These are phyloP conservation scores for Agelastica alni DNA, from an alignment of 2,888 invertebrate species.

Conservation along the genomic window DNA sequence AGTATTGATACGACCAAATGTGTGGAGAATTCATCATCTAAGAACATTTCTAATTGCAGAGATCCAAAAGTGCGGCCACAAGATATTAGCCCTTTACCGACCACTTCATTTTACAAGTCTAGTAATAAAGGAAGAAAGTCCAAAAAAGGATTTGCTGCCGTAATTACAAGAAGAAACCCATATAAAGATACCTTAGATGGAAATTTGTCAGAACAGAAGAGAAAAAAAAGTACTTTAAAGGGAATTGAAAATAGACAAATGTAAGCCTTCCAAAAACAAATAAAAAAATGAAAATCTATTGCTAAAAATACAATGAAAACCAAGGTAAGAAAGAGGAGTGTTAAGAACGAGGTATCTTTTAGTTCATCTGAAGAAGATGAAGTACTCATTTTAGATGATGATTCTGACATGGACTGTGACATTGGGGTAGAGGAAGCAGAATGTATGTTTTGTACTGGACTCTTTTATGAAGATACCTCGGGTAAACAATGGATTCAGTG, in stretches of 20 bases:
- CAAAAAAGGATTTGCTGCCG: slow-evolving; percentile 9
- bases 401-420: slow-evolving; percentile 14
- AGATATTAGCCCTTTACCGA: slow-evolving; percentile 19
- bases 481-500: slow-evolving; percentile 8
- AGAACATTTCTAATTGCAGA: slow-evolving; percentile 14
- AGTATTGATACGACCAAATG: neutral
- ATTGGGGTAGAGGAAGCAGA: slow-evolving; percentile 16
- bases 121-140: slow-evolving; percentile 15
- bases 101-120: slow-evolving; percentile 14
- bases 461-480: slow-evolving; percentile 5
- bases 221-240: neutral
- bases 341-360: slow-evolving; percentile 9
- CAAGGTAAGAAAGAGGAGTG: neutral
- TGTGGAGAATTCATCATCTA: slow-evolving; percentile 6
- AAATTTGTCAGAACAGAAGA: slow-evolving; percentile 4
- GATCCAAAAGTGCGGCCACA: no score
- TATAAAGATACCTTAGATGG: neutral
- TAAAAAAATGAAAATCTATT: no score
- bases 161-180: neutral
- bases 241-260: neutral
- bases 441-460: slow-evolving; percentile 10
- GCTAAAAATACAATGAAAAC: no score
- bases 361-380: slow-evolving; percentile 21
- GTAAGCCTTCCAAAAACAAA: neutral
- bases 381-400: slow-evolving; percentile 15